Base-by-base conservation (phyloP, 2,797 vertebrate species). In the Loriculus beryllinus region DNA sequence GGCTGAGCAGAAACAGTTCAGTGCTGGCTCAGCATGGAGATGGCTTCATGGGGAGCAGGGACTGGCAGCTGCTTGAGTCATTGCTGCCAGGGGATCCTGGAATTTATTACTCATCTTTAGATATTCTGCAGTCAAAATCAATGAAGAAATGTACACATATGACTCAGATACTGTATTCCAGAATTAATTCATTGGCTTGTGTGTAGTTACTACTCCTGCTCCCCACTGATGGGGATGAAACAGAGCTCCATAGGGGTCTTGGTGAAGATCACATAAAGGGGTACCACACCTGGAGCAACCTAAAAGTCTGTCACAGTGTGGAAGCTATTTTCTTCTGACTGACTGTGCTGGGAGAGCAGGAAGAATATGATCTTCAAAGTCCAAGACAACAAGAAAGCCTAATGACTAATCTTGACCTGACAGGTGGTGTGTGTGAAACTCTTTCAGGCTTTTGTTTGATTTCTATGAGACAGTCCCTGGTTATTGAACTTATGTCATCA, bases 401-500 rank as follows among this genome's bases (percentile, higher is more conserved):
- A 57, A 57, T 71, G 54, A 87, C 42, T 88, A 33, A 65, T 80
- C 64, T 39, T 89, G 48, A 85, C 40, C 65, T 4, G 3, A 60
- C 47, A 43, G 70, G 29, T 4, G 2, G 25, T 26, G 21, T 72
- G 20, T 57, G 56, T 37, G 28, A 62, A 77, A 63, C 37, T 74
- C 59, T 80, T 71, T 64, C 71, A 89, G 81, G 39, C 47, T 90
- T 92, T 87, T 3, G 2, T 90, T 80, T 95, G 78, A 62, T 82
- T 62, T 82, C 57, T 45, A 48, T 22, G 75, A 81, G 31, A 69
- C 4, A 3, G 37, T 85, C 31, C 25, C 57, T 91, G n/a, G 45
- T 87, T 95, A 81, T 31, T 92, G 72, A 85, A 67, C 69, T 85
- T 42, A 26, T 68, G 83, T 62, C 64, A 82, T 59, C 71, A 59